Percentiles rank a stretch among this genome's conserved stretches.
phyloP scores from a whole-genome alignment of 1,140 invertebrate species.

The Ips typographus region DNA sequence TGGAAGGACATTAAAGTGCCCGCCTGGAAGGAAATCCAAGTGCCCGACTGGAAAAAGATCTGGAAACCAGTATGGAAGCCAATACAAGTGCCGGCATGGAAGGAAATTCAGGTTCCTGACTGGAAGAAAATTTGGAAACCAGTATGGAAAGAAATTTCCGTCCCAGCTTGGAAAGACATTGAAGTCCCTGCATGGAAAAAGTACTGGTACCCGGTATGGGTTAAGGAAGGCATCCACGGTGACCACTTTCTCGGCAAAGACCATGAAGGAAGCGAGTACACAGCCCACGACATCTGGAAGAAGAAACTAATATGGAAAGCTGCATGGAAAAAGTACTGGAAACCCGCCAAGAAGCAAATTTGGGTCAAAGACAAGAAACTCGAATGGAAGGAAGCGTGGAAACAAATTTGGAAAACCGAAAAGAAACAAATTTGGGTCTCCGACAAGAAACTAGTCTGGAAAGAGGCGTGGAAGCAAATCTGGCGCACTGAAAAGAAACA shows the following conservation, averaged over 20 bases:
- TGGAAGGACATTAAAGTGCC: conserved; percentile 64
- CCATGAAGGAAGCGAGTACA: conserved; percentile 69
- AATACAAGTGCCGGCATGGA: conserved; percentile 64
- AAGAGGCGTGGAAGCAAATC: conserved; percentile 75
- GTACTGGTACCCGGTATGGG: conserved; percentile 65
- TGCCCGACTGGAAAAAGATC: conserved; percentile 63
- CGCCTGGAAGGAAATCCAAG: conserved; percentile 59
- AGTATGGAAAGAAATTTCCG: conserved; percentile 61
- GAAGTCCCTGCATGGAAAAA: conserved; percentile 64
- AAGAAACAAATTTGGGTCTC: conserved; percentile 77
- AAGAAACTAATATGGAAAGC: conserved; percentile 76
- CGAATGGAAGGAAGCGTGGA: conserved; percentile 73
- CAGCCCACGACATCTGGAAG: conserved; percentile 73
- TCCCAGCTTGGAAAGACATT: conserved; percentile 64
- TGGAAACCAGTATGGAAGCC: conserved; percentile 68
- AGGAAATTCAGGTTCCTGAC: conserved; percentile 63
- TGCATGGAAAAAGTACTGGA: conserved; percentile 74
- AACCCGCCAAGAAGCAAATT: conserved; percentile 71
- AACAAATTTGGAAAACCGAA: conserved; percentile 72
- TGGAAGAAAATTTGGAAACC: conserved; percentile 68
- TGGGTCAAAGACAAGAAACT: conserved; percentile 77
- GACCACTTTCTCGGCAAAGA: conserved; percentile 73
- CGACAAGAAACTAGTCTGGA: conserved; percentile 75
- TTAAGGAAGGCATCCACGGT: conserved; percentile 70
- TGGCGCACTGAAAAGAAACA: conserved; percentile 77